These are phyloP conservation scores for Epiblema foenella DNA, from an alignment of 2,888 invertebrate species.

Conservation along the genomic window DNA sequence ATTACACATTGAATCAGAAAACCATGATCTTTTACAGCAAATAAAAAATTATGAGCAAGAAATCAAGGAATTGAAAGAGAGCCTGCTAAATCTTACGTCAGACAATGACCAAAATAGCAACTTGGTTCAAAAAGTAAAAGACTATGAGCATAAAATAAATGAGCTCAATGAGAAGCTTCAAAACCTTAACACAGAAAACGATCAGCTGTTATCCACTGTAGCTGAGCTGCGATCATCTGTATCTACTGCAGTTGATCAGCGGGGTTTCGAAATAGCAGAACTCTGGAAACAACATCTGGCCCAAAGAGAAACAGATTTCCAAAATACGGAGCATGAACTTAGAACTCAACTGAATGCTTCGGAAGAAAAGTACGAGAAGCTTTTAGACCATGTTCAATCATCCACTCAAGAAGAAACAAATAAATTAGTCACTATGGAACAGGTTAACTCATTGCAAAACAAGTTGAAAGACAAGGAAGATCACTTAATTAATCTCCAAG, in stretches of 20 bases:
- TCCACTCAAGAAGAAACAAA: conserved; percentile 79
- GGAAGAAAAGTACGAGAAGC: conserved; percentile 78
- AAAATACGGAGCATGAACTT: conserved; percentile 78
- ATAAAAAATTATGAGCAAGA: conserved; percentile 40
- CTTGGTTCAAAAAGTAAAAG: conserved; percentile 51
- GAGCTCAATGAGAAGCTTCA: conserved; percentile 66
- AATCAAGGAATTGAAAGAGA: conserved; percentile 6
- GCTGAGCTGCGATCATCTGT: conserved; percentile 77
- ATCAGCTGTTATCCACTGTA: conserved; percentile 74
- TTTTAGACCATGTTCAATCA: conserved; percentile 75
- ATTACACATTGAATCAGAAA: conserved; percentile 60
- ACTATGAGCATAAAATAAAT: conserved; percentile 60
- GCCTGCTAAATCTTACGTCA: not conserved
- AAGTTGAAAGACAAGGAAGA: conserved; percentile 79
- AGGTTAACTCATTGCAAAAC: conserved; percentile 71
- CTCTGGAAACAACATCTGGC: conserved; percentile 88
- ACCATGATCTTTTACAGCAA: conserved; percentile 55
- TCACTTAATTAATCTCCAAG: conserved; percentile 70
- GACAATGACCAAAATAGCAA: conserved; percentile 51
- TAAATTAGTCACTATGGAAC: conserved; percentile 72
- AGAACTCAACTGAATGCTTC: conserved; percentile 79
- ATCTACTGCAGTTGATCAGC: conserved; percentile 86
- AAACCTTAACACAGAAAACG: conserved; percentile 75
- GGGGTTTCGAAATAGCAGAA: conserved; percentile 88
- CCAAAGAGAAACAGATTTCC: conserved; percentile 87